These are phyloP conservation scores for Perognathus longimembris DNA, from an alignment of 2,113 vertebrate species.

Conservation along the genomic window DNA sequence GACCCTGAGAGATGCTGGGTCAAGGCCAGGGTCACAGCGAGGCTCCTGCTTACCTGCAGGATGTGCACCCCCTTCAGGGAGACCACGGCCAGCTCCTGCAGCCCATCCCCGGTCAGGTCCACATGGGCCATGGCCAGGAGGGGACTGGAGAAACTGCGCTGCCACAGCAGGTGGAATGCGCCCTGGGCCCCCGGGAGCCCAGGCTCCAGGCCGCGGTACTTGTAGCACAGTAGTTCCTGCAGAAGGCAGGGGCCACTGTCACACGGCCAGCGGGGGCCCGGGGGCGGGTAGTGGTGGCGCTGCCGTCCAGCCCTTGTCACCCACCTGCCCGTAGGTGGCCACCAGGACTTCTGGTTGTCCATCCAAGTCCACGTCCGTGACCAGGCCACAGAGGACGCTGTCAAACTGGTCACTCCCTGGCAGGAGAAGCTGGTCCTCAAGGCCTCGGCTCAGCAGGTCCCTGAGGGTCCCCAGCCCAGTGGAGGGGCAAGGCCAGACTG, in stretches of 20 bases:
- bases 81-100: constrained; percentile 92
- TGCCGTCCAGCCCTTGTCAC: background rate
- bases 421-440: constrained; percentile 87
- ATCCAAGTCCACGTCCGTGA: constrained; percentile 93
- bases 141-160: constrained; percentile 92
- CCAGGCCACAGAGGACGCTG: constrained; percentile 91
- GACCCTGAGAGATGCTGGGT: too few relatives aligned
- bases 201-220: constrained; percentile 59
- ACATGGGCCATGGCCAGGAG: constrained; percentile 91
- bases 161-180: constrained; percentile 90
- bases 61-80: constrained; percentile 94
- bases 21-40: too few relatives aligned
- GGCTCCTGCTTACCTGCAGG: constrained; percentile 87
- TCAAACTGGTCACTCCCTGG: constrained; percentile 92
- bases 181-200: background rate
- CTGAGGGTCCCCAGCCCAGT: constrained; percentile 73
- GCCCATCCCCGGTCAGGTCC: constrained; percentile 92
- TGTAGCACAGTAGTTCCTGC: constrained; percentile 95
- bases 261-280: fast-evolving
- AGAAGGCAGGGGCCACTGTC: background rate
- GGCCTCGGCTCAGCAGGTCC: constrained; percentile 89
- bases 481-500: background rate
- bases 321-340: constrained; percentile 83
- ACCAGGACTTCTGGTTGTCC: constrained; percentile 86
- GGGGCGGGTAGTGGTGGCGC: fast-evolving